phyloP scores from a whole-genome alignment of 2,888 invertebrate species.

The Stenodera caucasica region DNA sequence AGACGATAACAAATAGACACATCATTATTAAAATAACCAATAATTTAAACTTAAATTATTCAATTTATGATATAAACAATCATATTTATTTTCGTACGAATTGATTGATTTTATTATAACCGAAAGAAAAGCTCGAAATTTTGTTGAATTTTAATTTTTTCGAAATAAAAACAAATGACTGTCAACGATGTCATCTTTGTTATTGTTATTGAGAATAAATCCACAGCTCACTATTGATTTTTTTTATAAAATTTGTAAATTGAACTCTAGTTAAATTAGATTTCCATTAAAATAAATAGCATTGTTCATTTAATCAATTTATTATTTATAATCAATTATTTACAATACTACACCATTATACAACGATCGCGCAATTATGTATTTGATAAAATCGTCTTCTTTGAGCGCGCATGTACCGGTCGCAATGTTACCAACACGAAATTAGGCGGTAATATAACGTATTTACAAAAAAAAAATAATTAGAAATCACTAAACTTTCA shows the following conservation, averaged over 20 bases:
- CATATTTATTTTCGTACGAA: not conserved
- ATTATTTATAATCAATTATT: not conserved
- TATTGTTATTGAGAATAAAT: not conserved
- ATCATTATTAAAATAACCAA: not conserved
- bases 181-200: not conserved
- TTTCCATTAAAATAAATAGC: not conserved
- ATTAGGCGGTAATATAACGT: too few relatives aligned
- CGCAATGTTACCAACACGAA: not conserved
- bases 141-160: not conserved
- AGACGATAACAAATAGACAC: too few relatives aligned
- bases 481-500: too few relatives aligned
- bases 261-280: not conserved
- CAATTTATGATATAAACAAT: not conserved
- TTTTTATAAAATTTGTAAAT: not conserved
- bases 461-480: too few relatives aligned
- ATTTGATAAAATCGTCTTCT: not conserved
- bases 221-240: slow-evolving; percentile 2
- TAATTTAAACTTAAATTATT: not conserved
- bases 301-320: too few relatives aligned
- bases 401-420: not conserved
- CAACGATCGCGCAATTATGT: not conserved
- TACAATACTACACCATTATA: not conserved
- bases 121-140: not conserved
- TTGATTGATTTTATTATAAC: not conserved
- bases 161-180: not conserved